Evolutionary conservation across 1,140 invertebrate species (phyloP), one percentile per base, ranked within the genome.

Genomic region (Ceratina australensis): DNA sequence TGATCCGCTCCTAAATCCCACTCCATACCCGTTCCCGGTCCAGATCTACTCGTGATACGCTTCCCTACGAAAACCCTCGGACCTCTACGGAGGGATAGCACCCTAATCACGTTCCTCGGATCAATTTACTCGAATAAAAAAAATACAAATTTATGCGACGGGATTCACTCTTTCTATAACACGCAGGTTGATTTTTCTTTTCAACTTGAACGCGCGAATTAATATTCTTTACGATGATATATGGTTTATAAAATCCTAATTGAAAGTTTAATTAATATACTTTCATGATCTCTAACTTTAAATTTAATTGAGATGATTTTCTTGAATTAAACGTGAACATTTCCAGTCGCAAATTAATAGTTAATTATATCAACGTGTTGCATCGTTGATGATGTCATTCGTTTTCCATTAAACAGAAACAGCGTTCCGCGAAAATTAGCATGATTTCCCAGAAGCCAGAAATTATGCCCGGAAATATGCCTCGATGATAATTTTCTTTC

Each of bases 1-100:
- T 72, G 78, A 86, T 81, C 54, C 66, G 59, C 73, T 42, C 60
- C 66, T 57, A 84, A 84, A 83, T 83, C 81, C 81, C 56, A 13
- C 52, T 33, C 52, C 24, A 64, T 67, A 56, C 24, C 28, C 60
- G 10, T 49, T 16, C 12, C 63, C 33, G 33, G 66, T 47, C 66
- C 69, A 42, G 33, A 76, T 65, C 61, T 47, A 42, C 72, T 50
- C 57, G 47, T 26, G 63, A 16, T 54, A 54, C 52, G 33, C 71
- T 42, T 72, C 54, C 47, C 18, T 42, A 16, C 16, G 72, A 26
- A 60, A 28, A 12, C 3, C 5, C 24, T 18, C 16, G 50, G 18
- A 13, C 22, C 52, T 10, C 28, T 50, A 1, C 26, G 16, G 8
- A 33, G 33, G 26, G 33, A 42, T 42, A 66, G 47, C 64, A 12